Evolutionary conservation across 1,140 invertebrate genomes (phyloP), one percentile per base, ranked within the genome.

Genomic region (Drosophila micromelanica): DNA sequence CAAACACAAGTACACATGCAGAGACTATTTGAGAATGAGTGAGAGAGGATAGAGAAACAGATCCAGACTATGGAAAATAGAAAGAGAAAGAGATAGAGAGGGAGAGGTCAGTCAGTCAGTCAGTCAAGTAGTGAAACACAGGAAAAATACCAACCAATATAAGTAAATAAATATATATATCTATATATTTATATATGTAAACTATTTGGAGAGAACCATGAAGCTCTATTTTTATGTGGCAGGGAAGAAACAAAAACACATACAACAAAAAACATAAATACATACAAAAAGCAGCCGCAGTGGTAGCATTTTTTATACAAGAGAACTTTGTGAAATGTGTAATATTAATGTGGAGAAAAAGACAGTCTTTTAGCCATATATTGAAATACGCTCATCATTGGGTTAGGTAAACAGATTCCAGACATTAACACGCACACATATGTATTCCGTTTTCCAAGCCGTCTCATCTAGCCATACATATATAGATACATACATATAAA

Each of bases 221-320:
- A 80, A 82, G 82, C 84, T 87, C 79, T 89, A 86, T 86, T 89
- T 87, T 78, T 87, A 79, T 87, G 74, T 78, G 77, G 78, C 73
- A 77, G 64, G 69, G 60, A 72, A 59, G 42, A 62, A 45, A 70
- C 30, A 62, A 23, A 62, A 23, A 62, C 56, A 62, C 54, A 60
- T 64, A 71, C 51, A 70, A 69, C 40, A 54, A 56, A 54, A 54
- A 43, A 57, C 52, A 64, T 11, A 51, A 46, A 45, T 27, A 27
- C 27, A 15, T 1, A 65, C 5, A 27, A 56, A 48, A 40, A 62
- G 45, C 67, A 67, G 72, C 54, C 42, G 30, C 70, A 72, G 48
- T 76, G 78, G 71, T 81, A 61, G 55, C 63, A 68, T 68, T 82
- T 86, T 86, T 82, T 82, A 78, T 82, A 82, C 68, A 43, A 76